Conservation (phyloP, 2,113 vertebrate genomes). For the Herpailurus yagouaroundi region DNA sequence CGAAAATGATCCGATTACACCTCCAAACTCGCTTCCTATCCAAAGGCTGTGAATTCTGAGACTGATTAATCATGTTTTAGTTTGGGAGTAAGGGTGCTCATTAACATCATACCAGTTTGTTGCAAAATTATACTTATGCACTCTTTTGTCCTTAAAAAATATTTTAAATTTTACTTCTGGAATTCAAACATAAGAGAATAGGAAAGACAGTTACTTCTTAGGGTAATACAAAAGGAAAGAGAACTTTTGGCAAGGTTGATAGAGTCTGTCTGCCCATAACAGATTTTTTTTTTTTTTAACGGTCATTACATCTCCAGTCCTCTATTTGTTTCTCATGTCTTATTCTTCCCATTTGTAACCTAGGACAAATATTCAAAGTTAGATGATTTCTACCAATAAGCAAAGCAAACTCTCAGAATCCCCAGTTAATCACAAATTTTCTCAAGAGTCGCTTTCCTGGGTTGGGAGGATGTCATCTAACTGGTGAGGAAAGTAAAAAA, state of each 20-base stretch:
- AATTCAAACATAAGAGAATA: not conserved
- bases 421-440: not conserved
- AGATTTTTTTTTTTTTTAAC: not conserved
- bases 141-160: not conserved
- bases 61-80: not conserved
- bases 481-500: not conserved
- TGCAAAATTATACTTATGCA: not conserved
- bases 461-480: not conserved
- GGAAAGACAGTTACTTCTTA: not conserved
- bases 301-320: not conserved
- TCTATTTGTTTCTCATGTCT: not conserved
- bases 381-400: not conserved
- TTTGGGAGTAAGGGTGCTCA: not conserved
- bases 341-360: not conserved
- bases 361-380: not conserved
- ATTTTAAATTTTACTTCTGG: not conserved
- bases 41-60: not conserved
- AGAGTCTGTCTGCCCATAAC: not conserved
- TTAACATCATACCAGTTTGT: not conserved
- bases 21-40: not conserved
- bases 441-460: not conserved
- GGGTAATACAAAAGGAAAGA: not conserved
- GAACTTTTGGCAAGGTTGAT: not conserved
- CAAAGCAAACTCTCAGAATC: not conserved
- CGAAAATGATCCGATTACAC: not conserved